These are phyloP conservation scores for Cairina moschata DNA, from an alignment of 2,113 vertebrate genomes.

Conservation along the genomic window DNA sequence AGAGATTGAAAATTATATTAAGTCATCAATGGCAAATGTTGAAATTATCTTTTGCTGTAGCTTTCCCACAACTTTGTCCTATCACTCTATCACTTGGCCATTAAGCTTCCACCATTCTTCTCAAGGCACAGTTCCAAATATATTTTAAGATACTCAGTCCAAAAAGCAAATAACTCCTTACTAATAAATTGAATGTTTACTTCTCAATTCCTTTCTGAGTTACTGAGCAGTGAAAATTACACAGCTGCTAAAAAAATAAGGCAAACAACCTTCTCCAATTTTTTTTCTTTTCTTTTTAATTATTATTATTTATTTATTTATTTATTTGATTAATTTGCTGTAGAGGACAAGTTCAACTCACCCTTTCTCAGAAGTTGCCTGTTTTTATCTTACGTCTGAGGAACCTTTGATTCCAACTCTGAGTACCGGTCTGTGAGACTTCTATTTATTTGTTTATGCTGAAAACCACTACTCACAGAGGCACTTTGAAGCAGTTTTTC, in stretches of 20 bases:
- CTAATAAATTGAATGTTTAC: neutral
- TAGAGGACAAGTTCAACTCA: neutral
- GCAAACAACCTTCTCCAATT: neutral
- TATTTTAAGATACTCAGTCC: neutral
- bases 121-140: neutral
- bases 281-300: neutral
- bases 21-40: neutral
- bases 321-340: neutral
- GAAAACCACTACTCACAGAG: neutral
- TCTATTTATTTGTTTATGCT: neutral
- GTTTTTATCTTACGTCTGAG: neutral
- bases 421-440: neutral
- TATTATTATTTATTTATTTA: too few species aligned
- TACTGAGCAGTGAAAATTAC: neutral
- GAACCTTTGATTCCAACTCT: neutral
- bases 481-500: neutral
- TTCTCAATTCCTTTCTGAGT: neutral
- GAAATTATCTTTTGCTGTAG: neutral
- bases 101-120: neutral
- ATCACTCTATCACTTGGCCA: neutral
- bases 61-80: conserved; percentile 18
- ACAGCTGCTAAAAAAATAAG: neutral
- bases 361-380: neutral
- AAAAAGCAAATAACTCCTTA: neutral
- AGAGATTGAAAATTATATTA: neutral